Base-by-base conservation (phyloP, 2,113 vertebrate genomes). In the Stegostoma tigrinum region DNA sequence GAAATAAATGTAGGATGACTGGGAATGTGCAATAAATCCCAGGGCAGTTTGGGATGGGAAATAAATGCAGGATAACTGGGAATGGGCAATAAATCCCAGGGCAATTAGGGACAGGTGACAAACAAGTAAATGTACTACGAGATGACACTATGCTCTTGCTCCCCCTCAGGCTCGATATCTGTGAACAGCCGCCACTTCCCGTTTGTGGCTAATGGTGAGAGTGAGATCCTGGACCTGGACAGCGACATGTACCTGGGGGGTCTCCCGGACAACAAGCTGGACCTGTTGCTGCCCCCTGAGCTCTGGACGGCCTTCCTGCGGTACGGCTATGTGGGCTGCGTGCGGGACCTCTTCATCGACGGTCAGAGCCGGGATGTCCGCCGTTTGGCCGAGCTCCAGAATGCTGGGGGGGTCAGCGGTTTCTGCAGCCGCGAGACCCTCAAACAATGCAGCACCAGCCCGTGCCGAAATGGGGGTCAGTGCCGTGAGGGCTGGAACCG, bases 401-500 rank as follows among this genome's bases (percentile, higher is more conserved):
- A 97, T 1, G 97, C 97, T 0, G 96, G 96, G 0, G 98, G 98
- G 2, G 98, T 99, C 2, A 97, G 98, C 96, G 98, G 98, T 55
- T 98, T 98, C 97, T 99, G 99, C 96, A 98, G 98, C 67, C 97
- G 98, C 21, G 98, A 99, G 97, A 98, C 98, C 0, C 98, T 98
- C 95, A 96, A 98, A 85, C 98, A 98, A 95, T 99, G 99, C 95
- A 96, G 97, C 17, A 97, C 97, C 0, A 97, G 97, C 30, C 98
- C 98, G 0, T 99, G 99, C 52, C 97, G 96, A 93, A 98, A 98
- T 1, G 98, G 98, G 0, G 98, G 98, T 0, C 95, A 97, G 90
- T 99, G 99, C 96, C 97, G 97, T 0, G 99, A 99, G 96, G 99
- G 99, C 95, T 99, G 99, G 99, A 99, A 99, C 97, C 98, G 99